Evolutionary conservation across 2,888 invertebrate species (phyloP).

Genomic region (Cartodere bifasciata): DNA sequence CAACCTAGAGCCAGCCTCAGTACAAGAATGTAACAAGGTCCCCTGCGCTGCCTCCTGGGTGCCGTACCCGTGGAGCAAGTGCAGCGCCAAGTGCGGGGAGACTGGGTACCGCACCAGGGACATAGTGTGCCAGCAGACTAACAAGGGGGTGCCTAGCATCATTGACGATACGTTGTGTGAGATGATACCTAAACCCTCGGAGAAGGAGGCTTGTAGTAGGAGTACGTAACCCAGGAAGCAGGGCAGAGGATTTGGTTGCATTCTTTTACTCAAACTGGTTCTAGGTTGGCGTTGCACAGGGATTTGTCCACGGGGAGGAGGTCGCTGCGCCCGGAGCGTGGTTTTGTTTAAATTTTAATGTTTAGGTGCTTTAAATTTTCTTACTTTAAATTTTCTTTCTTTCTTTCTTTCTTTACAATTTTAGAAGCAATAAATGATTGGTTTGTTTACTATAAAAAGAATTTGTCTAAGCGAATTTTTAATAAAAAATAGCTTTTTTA

Average conservation of each 20-base stretch:
- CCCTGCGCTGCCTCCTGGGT: constrained; percentile 77
- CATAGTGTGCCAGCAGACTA: constrained; percentile 69
- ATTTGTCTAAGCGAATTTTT: too few relatives aligned
- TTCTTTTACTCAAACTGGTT: constrained; percentile 54
- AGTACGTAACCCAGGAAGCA: constrained; percentile 71
- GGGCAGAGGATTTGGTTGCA: constrained; percentile 70
- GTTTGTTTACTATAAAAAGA: too few relatives aligned
- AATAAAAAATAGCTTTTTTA: too few relatives aligned
- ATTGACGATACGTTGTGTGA: constrained; percentile 67
- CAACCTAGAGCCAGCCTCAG: constrained; percentile 54
- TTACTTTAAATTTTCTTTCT: too few relatives aligned
- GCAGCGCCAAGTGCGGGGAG: constrained; percentile 70
- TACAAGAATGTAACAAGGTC: constrained; percentile 58
- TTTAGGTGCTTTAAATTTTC: too few relatives aligned
- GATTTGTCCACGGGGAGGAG: constrained; percentile 56
- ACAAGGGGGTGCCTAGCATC: constrained; percentile 54
- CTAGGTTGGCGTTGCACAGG: constrained; percentile 65
- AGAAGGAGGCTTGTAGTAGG: constrained; percentile 60
- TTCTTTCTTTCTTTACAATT: too few relatives aligned
- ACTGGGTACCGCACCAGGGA: constrained; percentile 52
- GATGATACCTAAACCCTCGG: constrained; percentile 57
- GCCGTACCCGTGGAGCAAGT: constrained; percentile 64
- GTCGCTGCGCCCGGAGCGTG: constrained; percentile 66
- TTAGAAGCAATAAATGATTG: too few relatives aligned
- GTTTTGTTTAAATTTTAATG: too few relatives aligned